Conservation (phyloP, 2,888 invertebrate genomes). For the Parthenolecanium corni region DNA sequence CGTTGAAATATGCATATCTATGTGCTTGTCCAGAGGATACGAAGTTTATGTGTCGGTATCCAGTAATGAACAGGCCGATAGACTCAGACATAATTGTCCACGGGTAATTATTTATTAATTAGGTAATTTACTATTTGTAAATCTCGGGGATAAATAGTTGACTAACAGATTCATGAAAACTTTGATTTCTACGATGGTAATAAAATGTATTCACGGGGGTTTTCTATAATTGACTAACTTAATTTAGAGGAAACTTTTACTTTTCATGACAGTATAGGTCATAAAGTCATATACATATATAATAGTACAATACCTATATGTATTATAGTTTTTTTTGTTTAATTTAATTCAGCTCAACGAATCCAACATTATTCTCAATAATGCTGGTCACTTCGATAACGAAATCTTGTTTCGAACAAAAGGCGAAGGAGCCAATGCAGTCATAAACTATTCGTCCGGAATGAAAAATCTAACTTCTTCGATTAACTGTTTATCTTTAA, state of each 20-base stretch:
- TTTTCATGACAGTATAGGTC: too few species aligned
- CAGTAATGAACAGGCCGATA: constrained; percentile 12
- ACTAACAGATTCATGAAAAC: too few species aligned
- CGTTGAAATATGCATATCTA: constrained; percentile 10
- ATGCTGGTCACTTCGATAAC: background rate
- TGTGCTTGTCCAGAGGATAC: constrained; percentile 17
- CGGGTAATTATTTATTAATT: constrained; percentile 23
- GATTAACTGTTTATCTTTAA: background rate
- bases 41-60: constrained; percentile 18
- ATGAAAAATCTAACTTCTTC: constrained; percentile 6
- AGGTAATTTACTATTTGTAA: background rate
- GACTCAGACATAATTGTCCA: constrained; percentile 20
- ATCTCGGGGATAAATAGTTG: constrained; percentile 5
- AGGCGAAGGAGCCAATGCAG: constrained; percentile 10
- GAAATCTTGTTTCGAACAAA: constrained; percentile 15
- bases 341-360: background rate
- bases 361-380: background rate
- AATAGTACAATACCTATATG: background rate
- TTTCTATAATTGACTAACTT: too few species aligned
- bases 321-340: background rate
- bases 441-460: constrained; percentile 25
- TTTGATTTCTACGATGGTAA: too few species aligned
- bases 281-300: too few species aligned
- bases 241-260: too few species aligned
- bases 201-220: too few species aligned